Evolutionary conservation across 2,888 invertebrate species (phyloP).

Genomic region (Sympetrum striolatum): DNA sequence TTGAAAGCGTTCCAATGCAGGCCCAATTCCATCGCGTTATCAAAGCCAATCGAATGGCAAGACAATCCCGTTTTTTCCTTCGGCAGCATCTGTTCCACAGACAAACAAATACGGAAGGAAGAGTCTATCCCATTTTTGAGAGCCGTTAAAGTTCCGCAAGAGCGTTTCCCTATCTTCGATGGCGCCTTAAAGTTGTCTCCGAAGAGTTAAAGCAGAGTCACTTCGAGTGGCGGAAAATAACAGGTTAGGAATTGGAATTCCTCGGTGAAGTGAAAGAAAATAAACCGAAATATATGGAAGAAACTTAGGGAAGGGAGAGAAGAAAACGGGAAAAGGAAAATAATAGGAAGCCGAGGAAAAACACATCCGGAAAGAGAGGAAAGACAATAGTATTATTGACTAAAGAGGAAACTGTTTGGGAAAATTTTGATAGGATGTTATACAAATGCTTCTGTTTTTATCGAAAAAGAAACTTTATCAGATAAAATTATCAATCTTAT

Average conservation of each 20-base stretch:
- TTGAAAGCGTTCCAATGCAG: neutral
- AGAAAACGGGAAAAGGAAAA: neutral
- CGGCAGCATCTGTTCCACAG: neutral
- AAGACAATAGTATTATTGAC: neutral
- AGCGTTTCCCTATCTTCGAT: neutral
- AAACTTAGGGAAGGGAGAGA: neutral
- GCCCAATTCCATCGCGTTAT: neutral
- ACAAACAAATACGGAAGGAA: neutral
- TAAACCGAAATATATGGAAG: neutral
- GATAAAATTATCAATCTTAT: too few species aligned
- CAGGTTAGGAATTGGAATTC: neutral
- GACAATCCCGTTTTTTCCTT: neutral
- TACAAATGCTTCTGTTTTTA: neutral
- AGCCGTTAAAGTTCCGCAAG: neutral
- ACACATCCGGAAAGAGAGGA: neutral
- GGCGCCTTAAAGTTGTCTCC: neutral
- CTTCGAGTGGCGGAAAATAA: neutral
- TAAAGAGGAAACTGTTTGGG: neutral
- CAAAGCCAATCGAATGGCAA: neutral
- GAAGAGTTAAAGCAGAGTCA: neutral
- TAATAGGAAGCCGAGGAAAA: neutral
- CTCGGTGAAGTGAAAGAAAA: neutral
- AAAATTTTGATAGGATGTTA: neutral
- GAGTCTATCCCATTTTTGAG: neutral
- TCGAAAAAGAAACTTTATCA: too few species aligned